Percentiles rank a stretch among this genome's conserved stretches.
Evolutionary conservation across 2,888 invertebrate species (phyloP).

Genomic region (Drosophila tripunctata): DNA sequence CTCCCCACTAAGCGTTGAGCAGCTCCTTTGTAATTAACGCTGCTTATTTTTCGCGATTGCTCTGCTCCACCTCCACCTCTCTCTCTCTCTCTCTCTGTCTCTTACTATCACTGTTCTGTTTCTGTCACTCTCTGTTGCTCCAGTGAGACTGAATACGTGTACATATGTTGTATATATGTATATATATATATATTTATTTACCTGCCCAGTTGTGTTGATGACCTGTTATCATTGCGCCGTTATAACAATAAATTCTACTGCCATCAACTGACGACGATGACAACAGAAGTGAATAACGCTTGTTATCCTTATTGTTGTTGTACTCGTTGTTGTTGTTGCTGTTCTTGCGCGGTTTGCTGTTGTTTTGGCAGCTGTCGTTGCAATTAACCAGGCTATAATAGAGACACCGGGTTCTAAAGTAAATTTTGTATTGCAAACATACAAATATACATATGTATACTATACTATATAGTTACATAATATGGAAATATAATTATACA

Average conservation of each 20-base stretch:
- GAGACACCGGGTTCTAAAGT: conserved; percentile 63
- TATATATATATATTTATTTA: conserved; percentile 50
- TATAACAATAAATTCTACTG: conserved; percentile 72
- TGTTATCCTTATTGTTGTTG: conserved; percentile 39
- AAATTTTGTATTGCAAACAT: conserved; percentile 42
- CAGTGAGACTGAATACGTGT: conserved; percentile 1
- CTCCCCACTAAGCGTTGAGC: conserved; percentile 22
- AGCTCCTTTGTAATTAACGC: conserved; percentile 65
- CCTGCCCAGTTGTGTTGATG: conserved; percentile 67
- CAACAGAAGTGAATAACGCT: conserved; percentile 54
- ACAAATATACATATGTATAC: neutral
- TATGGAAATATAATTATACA: conserved; percentile 15
- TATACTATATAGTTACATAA: neutral
- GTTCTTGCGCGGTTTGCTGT: conserved; percentile 62
- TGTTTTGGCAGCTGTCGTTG: conserved; percentile 77
- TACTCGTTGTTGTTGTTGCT: conserved; percentile 45
- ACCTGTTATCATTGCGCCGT: conserved; percentile 75
- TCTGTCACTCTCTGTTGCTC: neutral
- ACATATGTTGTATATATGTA: too few species aligned
- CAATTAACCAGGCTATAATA: conserved; percentile 76
- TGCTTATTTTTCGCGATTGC: conserved; percentile 63
- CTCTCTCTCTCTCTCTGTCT: neutral
- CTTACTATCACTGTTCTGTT: neutral
- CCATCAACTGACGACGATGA: conserved; percentile 53
- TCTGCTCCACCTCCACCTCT: neutral